phyloP scores from a whole-genome alignment of 1,140 invertebrate species.

The Drosophila dunni region DNA sequence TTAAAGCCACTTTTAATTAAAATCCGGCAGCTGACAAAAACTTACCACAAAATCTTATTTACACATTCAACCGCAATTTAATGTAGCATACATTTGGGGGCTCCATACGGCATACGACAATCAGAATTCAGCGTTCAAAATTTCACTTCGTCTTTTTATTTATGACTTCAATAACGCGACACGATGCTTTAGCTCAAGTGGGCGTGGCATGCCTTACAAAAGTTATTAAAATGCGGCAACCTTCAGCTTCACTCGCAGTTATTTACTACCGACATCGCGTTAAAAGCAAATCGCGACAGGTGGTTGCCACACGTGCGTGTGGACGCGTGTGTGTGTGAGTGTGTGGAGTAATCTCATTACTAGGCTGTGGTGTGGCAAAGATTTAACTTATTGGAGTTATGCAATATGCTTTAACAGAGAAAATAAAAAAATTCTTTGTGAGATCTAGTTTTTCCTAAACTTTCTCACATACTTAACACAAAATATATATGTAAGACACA shows the following conservation, averaged over 20 bases:
- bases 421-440: too few relatives aligned
- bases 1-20: conserved; percentile 67
- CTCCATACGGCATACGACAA: conserved; percentile 15
- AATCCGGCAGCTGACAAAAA: conserved; percentile 62
- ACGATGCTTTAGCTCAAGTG: conserved; percentile 45
- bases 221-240: conserved; percentile 78
- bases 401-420: background rate
- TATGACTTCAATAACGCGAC: conserved; percentile 79
- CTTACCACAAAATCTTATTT: conserved; percentile 78
- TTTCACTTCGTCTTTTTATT: conserved; percentile 60
- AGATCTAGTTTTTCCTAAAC: too few relatives aligned
- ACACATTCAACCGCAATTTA: conserved; percentile 73
- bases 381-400: conserved; percentile 4
- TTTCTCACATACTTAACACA: background rate
- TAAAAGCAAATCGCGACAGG: conserved; percentile 66
- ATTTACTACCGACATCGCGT: conserved; percentile 30
- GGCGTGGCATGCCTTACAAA: conserved; percentile 53
- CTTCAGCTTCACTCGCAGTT: conserved; percentile 42
- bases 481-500: too few relatives aligned
- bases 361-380: conserved; percentile 16
- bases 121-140: background rate
- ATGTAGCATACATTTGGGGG: conserved; percentile 67
- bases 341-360: conserved; percentile 44
- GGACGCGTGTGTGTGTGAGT: conserved; percentile 3
- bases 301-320: conserved; percentile 58